phyloP scores from a whole-genome alignment of 2,797 vertebrate genomes.

The Todus mexicanus region DNA sequence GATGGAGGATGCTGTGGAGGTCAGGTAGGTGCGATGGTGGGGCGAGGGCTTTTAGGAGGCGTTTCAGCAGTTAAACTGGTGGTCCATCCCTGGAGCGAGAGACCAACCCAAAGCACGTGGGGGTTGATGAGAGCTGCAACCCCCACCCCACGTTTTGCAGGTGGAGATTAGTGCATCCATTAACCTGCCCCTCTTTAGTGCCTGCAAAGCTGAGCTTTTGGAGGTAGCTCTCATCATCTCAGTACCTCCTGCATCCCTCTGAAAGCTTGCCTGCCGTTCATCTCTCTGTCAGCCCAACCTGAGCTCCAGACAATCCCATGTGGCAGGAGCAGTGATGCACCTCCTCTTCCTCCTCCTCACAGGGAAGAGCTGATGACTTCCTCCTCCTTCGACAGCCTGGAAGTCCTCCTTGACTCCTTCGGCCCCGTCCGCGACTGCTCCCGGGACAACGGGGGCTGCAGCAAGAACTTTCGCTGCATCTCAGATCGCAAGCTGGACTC shows the following conservation, averaged over 20 bases:
- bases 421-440: conserved; percentile 97
- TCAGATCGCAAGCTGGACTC: conserved; percentile 96
- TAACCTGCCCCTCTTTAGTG: neutral
- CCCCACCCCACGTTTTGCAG: neutral
- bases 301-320: neutral
- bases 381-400: conserved; percentile 96
- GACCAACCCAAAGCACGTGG: neutral
- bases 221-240: neutral
- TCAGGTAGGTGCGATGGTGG: conserved; percentile 77
- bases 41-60: neutral
- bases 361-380: conserved; percentile 99
- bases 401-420: conserved; percentile 95
- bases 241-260: neutral
- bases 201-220: neutral
- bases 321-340: neutral
- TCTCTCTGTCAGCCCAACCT: neutral
- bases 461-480: conserved; percentile 97
- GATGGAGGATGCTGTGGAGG: conserved; percentile 98
- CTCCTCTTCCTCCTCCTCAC: neutral
- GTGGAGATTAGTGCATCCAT: neutral
- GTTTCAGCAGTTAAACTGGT: neutral
- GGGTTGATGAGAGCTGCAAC: neutral
- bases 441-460: conserved; percentile 96
- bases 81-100: neutral
- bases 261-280: neutral